Evolutionary conservation across 1,140 invertebrate species (phyloP), one percentile per base, ranked within the genome.

Genomic region (Panagrolaimus sp.): DNA sequence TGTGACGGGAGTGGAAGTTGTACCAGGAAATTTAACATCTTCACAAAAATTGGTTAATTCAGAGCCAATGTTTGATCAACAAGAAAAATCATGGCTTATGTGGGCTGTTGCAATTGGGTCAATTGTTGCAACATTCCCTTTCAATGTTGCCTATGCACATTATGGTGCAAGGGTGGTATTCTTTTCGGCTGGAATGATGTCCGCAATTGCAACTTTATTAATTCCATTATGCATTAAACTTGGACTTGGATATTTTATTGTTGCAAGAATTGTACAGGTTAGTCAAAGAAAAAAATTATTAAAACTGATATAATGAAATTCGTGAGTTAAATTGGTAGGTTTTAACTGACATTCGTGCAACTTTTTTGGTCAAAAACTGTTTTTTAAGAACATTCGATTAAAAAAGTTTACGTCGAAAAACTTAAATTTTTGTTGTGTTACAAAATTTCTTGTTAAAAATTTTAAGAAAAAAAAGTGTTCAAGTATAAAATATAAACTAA

Each of bases 321-420:
- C 58, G 46, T 28, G 64, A 65, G 9, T 38, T 17, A 17, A 76
- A 76, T 64, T 76, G 75, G 75, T 63, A 66, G 21, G 45, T n/a
- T n/a, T 70, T 76, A 43, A 79, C 79, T 46, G 14, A 75, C 15
- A 67, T 76, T 43, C 44, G 79, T 58, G 78, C n/a, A n/a, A n/a
- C n/a, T n/a, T n/a, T n/a, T n/a, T n/a, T n/a, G n/a, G n/a, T n/a
- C n/a, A n/a, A n/a, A n/a, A n/a, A n/a, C n/a, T n/a, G n/a, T n/a
- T n/a, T n/a, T n/a, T n/a, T n/a, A n/a, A n/a, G n/a, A n/a, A n/a
- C n/a, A n/a, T n/a, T n/a, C n/a, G n/a, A n/a, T n/a, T n/a, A n/a
- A n/a, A n/a, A n/a, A n/a, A n/a, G n/a, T n/a, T n/a, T n/a, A n/a
- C n/a, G n/a, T n/a, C n/a, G n/a, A n/a, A n/a, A n/a, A n/a, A n/a